Conservation (phyloP, 2,797 vertebrate species). For the Pseudomugil tenellus region DNA sequence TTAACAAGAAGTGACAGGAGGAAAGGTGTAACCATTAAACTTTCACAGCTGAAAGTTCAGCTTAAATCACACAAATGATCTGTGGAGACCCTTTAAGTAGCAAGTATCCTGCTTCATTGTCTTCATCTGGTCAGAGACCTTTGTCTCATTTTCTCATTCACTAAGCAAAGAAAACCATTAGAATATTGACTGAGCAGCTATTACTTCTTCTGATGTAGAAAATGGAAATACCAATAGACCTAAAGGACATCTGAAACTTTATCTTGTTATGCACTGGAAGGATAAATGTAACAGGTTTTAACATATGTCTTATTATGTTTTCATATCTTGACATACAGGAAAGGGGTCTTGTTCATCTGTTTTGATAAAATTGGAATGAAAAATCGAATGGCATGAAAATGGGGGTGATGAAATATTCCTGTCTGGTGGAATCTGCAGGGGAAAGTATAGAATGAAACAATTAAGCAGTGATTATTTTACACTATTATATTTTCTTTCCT, state of each 20-base stretch:
- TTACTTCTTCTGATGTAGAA: neutral
- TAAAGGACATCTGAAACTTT: neutral
- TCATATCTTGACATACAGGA: too few relatives aligned
- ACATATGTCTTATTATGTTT: too few relatives aligned
- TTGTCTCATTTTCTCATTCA: conserved; percentile 4
- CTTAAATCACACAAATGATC: neutral
- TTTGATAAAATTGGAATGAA: too few relatives aligned
- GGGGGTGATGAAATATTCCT: neutral
- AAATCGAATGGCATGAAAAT: neutral
- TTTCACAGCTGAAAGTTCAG: neutral
- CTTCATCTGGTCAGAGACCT: neutral
- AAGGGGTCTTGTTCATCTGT: too few relatives aligned
- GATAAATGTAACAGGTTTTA: neutral
- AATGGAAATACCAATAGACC: neutral
- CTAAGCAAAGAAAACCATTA: neutral
- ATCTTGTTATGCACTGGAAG: neutral
- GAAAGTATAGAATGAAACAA: neutral
- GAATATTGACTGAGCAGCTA: neutral
- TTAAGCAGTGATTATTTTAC: too few relatives aligned
- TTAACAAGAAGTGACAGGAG: neutral
- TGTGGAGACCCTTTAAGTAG: neutral
- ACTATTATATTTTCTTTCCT: too few relatives aligned
- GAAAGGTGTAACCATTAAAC: neutral
- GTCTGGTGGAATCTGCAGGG: neutral
- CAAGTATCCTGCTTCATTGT: too few relatives aligned